phyloP scores from a whole-genome alignment of 2,113 vertebrate genomes.

The Prochilodus magdalenae region DNA sequence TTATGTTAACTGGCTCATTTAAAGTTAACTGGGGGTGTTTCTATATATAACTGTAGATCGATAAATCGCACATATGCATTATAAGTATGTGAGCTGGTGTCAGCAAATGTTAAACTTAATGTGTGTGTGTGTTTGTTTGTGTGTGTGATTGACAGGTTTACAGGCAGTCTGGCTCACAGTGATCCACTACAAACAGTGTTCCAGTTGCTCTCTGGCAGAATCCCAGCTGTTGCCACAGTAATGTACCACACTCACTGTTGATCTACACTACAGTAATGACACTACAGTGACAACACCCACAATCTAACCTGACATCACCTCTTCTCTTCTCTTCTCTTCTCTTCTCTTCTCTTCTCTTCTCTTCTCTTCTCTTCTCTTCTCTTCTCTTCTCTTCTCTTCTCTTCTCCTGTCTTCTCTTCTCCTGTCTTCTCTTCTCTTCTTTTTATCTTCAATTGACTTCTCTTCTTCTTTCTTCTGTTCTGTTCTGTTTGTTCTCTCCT shows the following conservation, averaged over 20 bases:
- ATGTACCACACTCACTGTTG: background rate
- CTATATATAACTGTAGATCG: no score
- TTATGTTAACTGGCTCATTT: no score
- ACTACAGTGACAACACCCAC: background rate
- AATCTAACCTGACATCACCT: background rate
- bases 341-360: background rate
- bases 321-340: background rate
- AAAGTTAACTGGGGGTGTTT: no score
- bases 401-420: no score
- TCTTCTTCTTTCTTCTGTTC: no score
- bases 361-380: background rate
- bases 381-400: background rate
- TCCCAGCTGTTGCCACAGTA: conserved; percentile 86
- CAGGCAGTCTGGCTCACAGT: conserved; percentile 79
- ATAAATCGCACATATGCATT: background rate
- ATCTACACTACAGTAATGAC: background rate
- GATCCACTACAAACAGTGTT: conserved; percentile 93
- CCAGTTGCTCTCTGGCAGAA: conserved; percentile 88
- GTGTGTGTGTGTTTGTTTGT: background rate
- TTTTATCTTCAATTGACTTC: no score
- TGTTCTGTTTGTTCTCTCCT: background rate
- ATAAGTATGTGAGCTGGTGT: background rate
- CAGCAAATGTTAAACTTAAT: background rate
- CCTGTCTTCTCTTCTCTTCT: no score
- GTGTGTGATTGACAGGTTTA: conserved; percentile 82